Evolutionary conservation across 1,140 invertebrate genomes (phyloP).

Genomic region (Dinothrombium tinctorium): DNA sequence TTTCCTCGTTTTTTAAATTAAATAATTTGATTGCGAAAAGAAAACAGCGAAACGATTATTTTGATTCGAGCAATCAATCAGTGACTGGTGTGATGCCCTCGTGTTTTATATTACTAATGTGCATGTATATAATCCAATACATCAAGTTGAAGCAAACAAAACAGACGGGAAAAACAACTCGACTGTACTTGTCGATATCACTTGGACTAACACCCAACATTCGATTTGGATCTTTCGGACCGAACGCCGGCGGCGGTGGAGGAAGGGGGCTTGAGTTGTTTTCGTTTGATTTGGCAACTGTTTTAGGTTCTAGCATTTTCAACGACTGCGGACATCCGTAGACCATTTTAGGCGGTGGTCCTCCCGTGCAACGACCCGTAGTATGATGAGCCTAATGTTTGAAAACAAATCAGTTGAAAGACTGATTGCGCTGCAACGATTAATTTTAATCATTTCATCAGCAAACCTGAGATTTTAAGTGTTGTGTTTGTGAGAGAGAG

Average conservation of each 20-base stretch:
- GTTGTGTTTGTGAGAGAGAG: no score
- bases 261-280: neutral
- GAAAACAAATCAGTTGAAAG: no score
- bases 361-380: neutral
- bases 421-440: no score
- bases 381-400: neutral
- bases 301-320: neutral
- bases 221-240: slow-evolving; percentile 39
- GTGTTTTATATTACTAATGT: no score
- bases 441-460: no score
- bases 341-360: slow-evolving; percentile 2
- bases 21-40: no score
- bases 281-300: neutral
- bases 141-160: slow-evolving; percentile 92
- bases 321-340: neutral
- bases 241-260: neutral
- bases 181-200: slow-evolving; percentile 87
- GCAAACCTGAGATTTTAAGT: no score
- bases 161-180: slow-evolving; percentile 84
- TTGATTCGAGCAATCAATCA: no score
- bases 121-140: slow-evolving; percentile 92
- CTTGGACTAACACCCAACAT: slow-evolving; percentile 68
- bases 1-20: no score
- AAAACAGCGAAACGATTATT: no score
- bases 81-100: no score